Evolutionary conservation across 2,797 vertebrate genomes (phyloP).

Genomic region (Linurgus olivaceus): DNA sequence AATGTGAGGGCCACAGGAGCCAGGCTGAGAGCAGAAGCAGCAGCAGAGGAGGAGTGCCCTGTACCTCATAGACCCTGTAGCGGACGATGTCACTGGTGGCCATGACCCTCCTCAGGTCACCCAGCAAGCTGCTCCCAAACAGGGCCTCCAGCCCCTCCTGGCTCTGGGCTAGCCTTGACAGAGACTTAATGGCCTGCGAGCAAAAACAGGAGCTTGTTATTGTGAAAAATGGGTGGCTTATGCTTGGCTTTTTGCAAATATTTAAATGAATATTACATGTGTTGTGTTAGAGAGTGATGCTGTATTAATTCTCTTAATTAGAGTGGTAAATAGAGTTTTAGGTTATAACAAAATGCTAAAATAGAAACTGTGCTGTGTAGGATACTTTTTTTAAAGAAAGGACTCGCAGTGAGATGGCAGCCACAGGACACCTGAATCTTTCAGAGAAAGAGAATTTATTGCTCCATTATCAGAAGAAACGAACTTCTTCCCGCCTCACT

Average conservation of each 20-base stretch:
- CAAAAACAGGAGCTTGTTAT: neutral
- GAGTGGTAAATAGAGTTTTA: too few relatives aligned
- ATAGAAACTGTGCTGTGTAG: too few relatives aligned
- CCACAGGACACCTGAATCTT: too few relatives aligned
- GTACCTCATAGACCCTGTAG: slow-evolving; percentile 94
- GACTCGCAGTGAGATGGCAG: too few relatives aligned
- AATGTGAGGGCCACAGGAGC: accelerated
- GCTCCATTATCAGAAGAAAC: too few relatives aligned
- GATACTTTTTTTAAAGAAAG: too few relatives aligned
- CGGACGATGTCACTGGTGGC: slow-evolving; percentile 85
- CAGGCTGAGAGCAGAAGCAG: neutral
- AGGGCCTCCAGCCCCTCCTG: slow-evolving; percentile 86
- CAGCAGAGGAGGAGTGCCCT: neutral
- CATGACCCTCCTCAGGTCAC: slow-evolving; percentile 89
- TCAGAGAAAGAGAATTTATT: too few relatives aligned
- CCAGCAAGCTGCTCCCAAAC: slow-evolving; percentile 84
- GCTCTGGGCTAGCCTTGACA: slow-evolving; percentile 83
- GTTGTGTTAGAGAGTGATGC: too few relatives aligned
- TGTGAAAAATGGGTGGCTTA: accelerated
- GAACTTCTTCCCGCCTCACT: too few relatives aligned
- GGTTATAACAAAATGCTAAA: too few relatives aligned
- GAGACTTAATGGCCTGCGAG: slow-evolving; percentile 84
- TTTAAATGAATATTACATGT: accelerated
- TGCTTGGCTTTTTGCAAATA: neutral
- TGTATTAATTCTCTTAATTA: too few relatives aligned